Conservation (phyloP, 2,888 invertebrate species). For the Scelioninae gen. 1 region DNA sequence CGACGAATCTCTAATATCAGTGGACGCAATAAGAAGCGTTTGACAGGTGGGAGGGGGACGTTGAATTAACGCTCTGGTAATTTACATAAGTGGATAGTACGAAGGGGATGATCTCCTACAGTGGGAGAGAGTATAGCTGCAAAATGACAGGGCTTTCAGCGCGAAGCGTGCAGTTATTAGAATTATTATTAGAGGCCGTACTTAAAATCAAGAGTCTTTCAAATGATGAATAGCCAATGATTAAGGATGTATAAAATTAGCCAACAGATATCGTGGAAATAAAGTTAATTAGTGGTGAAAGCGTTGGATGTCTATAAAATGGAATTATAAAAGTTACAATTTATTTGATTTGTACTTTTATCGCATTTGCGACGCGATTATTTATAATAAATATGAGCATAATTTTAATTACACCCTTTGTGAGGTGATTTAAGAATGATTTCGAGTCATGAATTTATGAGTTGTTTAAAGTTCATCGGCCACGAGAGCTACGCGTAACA, state of each 20-base stretch:
- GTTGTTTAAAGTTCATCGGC: conserved; percentile 47
- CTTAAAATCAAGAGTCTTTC: conserved; percentile 84
- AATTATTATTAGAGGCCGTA: conserved; percentile 83
- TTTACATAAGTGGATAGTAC: conserved; percentile 80
- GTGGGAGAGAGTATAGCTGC: conserved; percentile 69
- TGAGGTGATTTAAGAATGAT: conserved; percentile 21
- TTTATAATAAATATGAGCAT: conserved; percentile 54
- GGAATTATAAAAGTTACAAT: conserved; percentile 70
- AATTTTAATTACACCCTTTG: conserved; percentile 53
- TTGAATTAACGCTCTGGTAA: conserved; percentile 78
- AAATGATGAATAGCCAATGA: conserved; percentile 82
- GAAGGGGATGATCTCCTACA: conserved; percentile 68
- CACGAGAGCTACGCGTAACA: conserved; percentile 1
- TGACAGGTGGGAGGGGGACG: conserved; percentile 65
- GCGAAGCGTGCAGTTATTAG: conserved; percentile 79
- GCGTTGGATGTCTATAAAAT: conserved; percentile 60
- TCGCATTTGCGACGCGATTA: conserved; percentile 38
- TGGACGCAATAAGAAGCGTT: conserved; percentile 67
- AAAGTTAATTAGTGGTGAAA: conserved; percentile 78
- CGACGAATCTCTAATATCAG: conserved; percentile 59
- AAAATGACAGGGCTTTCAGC: conserved; percentile 76
- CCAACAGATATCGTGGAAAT: conserved; percentile 76
- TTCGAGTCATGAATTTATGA: conserved; percentile 21
- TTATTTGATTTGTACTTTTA: conserved; percentile 63
- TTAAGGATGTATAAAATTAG: conserved; percentile 80